Conservation (phyloP, 2,888 invertebrate genomes). For the Carcina quercana region DNA sequence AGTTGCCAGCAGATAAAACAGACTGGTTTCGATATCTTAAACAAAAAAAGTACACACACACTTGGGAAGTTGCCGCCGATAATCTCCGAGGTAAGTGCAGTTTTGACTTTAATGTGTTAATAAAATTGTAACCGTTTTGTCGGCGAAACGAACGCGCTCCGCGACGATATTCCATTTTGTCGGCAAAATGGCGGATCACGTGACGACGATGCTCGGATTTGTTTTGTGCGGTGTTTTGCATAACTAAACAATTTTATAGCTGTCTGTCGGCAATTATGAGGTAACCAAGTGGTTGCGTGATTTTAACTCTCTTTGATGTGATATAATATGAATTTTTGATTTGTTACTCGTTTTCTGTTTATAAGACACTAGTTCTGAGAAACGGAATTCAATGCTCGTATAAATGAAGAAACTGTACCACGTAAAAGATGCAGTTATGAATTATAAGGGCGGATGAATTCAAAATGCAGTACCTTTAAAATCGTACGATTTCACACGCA, state of each 20-base stretch:
- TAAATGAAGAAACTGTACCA: not conserved
- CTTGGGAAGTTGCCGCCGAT: constrained; percentile 65
- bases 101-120: constrained; percentile 73
- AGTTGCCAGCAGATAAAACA: constrained; percentile 49
- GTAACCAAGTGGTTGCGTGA: no score
- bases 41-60: constrained; percentile 46
- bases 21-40: constrained; percentile 64
- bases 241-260: constrained; percentile 19
- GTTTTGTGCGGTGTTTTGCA: constrained; percentile 7
- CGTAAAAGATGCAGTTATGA: not conserved
- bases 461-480: no score
- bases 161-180: constrained; percentile 35
- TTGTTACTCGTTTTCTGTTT: no score
- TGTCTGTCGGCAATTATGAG: no score
- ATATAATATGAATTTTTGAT: no score
- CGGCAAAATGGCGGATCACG: constrained; percentile 31
- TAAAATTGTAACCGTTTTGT: constrained; percentile 70
- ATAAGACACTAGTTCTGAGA: not conserved
- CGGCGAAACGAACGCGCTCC: constrained; percentile 41
- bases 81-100: constrained; percentile 68
- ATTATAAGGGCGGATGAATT: not conserved
- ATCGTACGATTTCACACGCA: no score
- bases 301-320: no score
- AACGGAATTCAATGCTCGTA: not conserved
- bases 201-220: constrained; percentile 12